Base-by-base conservation (phyloP, 2,113 vertebrate genomes). In the Alligator mississippiensis region DNA sequence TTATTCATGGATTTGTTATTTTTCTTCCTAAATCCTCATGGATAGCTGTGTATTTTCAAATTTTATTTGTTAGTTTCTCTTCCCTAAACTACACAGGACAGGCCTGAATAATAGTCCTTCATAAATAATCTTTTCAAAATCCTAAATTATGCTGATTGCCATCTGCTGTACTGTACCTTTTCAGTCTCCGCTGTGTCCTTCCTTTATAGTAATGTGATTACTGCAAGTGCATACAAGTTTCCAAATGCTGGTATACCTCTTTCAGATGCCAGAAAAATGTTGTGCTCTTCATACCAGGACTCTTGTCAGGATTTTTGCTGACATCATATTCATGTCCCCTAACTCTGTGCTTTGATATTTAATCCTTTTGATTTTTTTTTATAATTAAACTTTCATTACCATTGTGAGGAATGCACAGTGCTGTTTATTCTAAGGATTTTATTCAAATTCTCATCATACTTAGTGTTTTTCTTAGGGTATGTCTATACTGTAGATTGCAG, bases 51-150 rank as follows among this genome's bases (percentile, higher is more conserved):
- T 94, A 83, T 94, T 97, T 94, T 95, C 77, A 76, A 83, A 87
- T 92, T 87, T 95, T 95, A 87, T 87, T 91, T 96, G 76, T 97
- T 97, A 93, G 76, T 89, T 90, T 93, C 95, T 81, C 82, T 80
- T 92, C 93, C 78, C 54, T 95, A 77, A 93, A 90, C 58, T 95
- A 38, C 81, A 47, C 82, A 87, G 88, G 80, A 80, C 93, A 97
- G 89, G 58, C 27, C 87, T 96, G 82, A 95, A 95, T 93, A 95
- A 96, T 85, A 96, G 93, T 96, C 96, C 94, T 97, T 97, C 94
- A 97, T 87, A 94, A 94, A 94, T 96, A 97, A 97, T 96, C 95
- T 95, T 94, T 95, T 95, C 96, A 96, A 96, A 90, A 90, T 30
- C 72, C 94, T 96, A 89, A 97, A 96, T 97, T 97, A 96, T 80